Conservation (phyloP, 2,113 vertebrate species). For the Diadophis punctatus region DNA sequence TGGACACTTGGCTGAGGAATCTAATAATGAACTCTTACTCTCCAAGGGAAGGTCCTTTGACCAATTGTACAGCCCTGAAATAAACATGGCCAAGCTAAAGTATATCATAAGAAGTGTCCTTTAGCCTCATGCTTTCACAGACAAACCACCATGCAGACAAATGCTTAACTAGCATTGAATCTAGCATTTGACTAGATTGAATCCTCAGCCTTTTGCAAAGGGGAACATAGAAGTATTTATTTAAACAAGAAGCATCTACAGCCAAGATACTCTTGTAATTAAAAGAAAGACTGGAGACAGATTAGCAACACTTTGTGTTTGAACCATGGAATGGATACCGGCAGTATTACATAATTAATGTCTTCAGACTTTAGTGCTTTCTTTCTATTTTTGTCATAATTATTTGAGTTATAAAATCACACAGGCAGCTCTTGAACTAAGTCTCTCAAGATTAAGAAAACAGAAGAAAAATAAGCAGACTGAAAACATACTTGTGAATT, state of each 20-base stretch:
- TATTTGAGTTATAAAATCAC: not conserved
- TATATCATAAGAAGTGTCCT: not conserved
- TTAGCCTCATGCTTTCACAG: not conserved
- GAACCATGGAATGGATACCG: not conserved
- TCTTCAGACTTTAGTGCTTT: not conserved
- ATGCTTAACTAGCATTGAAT: not conserved
- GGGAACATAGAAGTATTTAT: not conserved
- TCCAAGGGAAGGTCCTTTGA: not conserved
- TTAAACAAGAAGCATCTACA: not conserved
- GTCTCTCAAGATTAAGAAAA: not conserved
- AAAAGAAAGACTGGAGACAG: not conserved
- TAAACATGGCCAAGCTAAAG: not conserved
- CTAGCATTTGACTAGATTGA: not conserved
- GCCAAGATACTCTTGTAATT: not conserved
- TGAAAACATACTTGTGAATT: not conserved
- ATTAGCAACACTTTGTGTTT: not conserved
- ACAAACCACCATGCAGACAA: not conserved
- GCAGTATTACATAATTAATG: not conserved
- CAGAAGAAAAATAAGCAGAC: not conserved
- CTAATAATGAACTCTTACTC: not conserved
- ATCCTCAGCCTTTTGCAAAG: not conserved
- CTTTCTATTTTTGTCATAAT: not conserved
- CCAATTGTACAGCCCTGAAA: not conserved
- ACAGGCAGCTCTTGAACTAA: not conserved
- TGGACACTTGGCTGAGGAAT: not conserved